Evolutionary conservation across 2,888 invertebrate species (phyloP).

Genomic region (Spodoptera exigua): DNA sequence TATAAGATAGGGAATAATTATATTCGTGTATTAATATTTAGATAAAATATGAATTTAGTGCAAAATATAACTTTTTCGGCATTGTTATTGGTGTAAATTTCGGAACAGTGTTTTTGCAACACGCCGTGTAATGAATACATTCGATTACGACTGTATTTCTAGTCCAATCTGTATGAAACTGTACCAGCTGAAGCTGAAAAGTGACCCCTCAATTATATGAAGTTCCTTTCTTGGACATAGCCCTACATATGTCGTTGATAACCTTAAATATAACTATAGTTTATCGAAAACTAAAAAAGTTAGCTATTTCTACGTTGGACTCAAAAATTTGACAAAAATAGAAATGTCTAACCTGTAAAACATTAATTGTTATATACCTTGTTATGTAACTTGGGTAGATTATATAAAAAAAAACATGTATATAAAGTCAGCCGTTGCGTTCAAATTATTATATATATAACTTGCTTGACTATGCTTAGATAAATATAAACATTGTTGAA

Average conservation of each 20-base stretch:
- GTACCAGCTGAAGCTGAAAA: conserved; percentile 64
- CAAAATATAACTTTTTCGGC: too few species aligned
- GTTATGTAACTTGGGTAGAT: too few species aligned
- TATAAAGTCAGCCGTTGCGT: conserved; percentile 4
- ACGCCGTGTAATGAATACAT: conserved; percentile 41
- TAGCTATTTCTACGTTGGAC: conserved; percentile 25
- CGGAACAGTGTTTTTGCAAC: too few species aligned
- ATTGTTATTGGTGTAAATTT: too few species aligned
- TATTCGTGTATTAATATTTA: too few species aligned
- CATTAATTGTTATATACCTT: too few species aligned
- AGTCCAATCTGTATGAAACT: conserved; percentile 72
- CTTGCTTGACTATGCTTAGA: conserved; percentile 4
- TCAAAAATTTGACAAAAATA: too few species aligned
- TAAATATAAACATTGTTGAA: background rate
- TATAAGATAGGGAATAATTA: too few species aligned
- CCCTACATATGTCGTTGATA: conserved; percentile 9
- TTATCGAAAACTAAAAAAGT: conserved; percentile 9
- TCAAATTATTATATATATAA: conserved; percentile 17
- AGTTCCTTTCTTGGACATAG: conserved; percentile 65
- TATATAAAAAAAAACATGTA: too few species aligned
- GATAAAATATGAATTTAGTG: too few species aligned
- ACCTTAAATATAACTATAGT: conserved; percentile 35
- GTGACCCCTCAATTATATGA: conserved; percentile 56
- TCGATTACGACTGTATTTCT: conserved; percentile 70
- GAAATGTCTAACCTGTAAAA: too few species aligned